phyloP scores from a whole-genome alignment of 2,888 invertebrate species.

The Chloroclysta siterata region DNA sequence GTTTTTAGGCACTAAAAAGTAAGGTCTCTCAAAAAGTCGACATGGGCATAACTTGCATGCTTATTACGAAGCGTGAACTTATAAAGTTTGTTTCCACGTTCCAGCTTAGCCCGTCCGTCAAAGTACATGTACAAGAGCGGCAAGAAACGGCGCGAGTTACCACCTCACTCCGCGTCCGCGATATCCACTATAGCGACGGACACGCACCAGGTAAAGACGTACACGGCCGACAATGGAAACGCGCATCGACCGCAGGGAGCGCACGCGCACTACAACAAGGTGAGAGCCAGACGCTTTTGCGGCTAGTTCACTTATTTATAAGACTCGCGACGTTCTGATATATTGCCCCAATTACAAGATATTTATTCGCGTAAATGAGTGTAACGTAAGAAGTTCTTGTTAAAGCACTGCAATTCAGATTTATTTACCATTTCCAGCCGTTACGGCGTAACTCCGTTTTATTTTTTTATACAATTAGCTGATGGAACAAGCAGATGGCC shows the following conservation, averaged over 20 bases:
- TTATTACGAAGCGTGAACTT: neutral
- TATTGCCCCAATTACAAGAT: no score
- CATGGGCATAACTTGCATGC: no score
- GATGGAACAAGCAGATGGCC: no score
- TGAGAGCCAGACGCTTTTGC: constrained; percentile 85
- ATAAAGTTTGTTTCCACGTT: constrained; percentile 15
- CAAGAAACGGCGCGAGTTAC: constrained; percentile 77
- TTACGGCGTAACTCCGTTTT: no score
- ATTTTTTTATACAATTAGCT: no score
- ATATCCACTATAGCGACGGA: constrained; percentile 85
- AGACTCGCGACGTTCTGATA: neutral
- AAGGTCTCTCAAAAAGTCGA: no score
- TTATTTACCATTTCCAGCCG: no score
- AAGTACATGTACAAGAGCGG: constrained; percentile 79
- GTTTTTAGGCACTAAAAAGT: no score
- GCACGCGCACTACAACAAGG: constrained; percentile 96
- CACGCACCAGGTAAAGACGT: constrained; percentile 96
- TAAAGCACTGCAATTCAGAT: neutral
- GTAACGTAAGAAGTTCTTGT: neutral
- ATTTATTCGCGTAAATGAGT: no score
- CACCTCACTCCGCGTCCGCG: constrained; percentile 70
- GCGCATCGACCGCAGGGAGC: constrained; percentile 90
- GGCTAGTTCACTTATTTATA: constrained; percentile 33
- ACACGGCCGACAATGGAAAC: constrained; percentile 96
- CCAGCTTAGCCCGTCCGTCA: constrained; percentile 77